Evolutionary conservation across 2,888 invertebrate species (phyloP), one percentile per base, ranked within the genome.

Genomic region (Laothoe populi): DNA sequence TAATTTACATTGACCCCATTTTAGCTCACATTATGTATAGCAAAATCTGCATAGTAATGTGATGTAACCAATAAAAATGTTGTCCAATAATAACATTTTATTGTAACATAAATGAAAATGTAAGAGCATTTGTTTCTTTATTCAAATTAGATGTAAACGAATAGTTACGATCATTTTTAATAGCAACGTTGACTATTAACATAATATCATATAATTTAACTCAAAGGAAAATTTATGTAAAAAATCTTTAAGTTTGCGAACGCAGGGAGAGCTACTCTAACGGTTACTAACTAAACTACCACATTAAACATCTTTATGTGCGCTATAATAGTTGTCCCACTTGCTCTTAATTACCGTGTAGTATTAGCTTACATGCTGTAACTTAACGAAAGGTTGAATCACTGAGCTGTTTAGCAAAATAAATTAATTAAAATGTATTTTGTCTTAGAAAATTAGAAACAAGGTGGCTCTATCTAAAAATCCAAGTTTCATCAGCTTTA

Each of bases 261-360:
- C 45, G 48, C 16, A 45, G 45, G 24, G 19, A 40, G 38, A 23
- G 48, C 64, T n/a, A 8, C 38, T 13, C 21, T 40, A 3, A 23
- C 42, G 13, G 23, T 42, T 24, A 38, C 42, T 57, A 67, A 70
- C 65, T 66, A 68, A 73, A 76, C 75, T 72, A 73, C 66, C 63
- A 70, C 68, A 73, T 68, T 69, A 79, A 76, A 70, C 68, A 70
- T 63, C 69, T 75, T 81, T 78, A 77, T 71, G 74, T 69, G 65
- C 68, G 66, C 66, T 58, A 64, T 68, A 65, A 70, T 57, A 64
- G 69, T 67, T 64, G 40, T 38, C 66, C 72, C 70, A 71, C 76
- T 77, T 72, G 67, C 73, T 72, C 70, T 74, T 76, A 77, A 80
- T 77, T 73, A 75, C 40, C 38, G 42, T 40, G 21, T 58, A 21